Evolutionary conservation across 2,113 vertebrate genomes (phyloP).

Genomic region (Dendropsophus ebraccatus): DNA sequence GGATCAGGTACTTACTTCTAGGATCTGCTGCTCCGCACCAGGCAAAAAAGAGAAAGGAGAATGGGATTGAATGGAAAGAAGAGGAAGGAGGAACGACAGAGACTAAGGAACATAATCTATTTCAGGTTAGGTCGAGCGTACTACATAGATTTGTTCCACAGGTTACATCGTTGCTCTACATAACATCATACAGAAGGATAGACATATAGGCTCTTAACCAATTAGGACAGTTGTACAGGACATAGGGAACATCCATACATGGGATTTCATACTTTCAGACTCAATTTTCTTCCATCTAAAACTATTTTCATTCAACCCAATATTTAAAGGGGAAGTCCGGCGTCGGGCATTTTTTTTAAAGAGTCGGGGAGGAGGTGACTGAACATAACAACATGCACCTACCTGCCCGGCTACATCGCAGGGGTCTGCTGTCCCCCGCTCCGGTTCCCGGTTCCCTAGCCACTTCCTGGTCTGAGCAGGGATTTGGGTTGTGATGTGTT

Average conservation of each 20-base stretch:
- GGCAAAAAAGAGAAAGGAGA: slow-evolving; percentile 65
- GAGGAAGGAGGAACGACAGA: slow-evolving; percentile 69
- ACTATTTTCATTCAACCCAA: background rate
- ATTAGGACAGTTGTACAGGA: background rate
- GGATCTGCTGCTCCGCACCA: slow-evolving; percentile 91
- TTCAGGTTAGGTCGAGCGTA: background rate
- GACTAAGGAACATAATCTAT: slow-evolving; percentile 60
- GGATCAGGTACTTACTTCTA: slow-evolving; percentile 91
- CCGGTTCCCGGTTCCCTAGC: no score
- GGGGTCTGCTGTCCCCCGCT: no score
- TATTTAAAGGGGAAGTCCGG: no score
- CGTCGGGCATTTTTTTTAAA: no score
- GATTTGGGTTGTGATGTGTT: no score
- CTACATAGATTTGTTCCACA: slow-evolving; percentile 26
- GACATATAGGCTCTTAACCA: background rate
- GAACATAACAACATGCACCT: no score
- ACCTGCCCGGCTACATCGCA: no score
- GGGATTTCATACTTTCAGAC: background rate
- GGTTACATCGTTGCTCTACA: slow-evolving; percentile 1
- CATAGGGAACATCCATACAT: slow-evolving; percentile 1
- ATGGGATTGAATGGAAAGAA: slow-evolving; percentile 63
- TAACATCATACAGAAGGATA: slow-evolving; percentile 17
- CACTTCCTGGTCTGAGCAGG: no score
- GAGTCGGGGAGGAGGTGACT: no score
- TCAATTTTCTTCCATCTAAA: background rate